A percentile compares a stretch with the other conserved stretches of the same genome.
phyloP scores from a whole-genome alignment of 2,888 invertebrate genomes.

The Drosophila prostipennis region DNA sequence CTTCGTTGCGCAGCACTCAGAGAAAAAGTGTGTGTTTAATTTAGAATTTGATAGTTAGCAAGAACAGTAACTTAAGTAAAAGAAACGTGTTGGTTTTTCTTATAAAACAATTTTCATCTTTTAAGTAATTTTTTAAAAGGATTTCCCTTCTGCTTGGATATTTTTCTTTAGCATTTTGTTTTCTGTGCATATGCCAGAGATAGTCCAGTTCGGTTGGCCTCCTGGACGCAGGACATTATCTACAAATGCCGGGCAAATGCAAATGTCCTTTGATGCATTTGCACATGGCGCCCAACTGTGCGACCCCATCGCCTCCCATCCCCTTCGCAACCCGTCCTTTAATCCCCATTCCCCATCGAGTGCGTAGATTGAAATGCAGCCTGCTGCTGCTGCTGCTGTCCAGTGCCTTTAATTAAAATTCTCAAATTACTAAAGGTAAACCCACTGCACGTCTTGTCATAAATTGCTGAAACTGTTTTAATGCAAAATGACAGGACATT shows the following conservation, averaged over 20 bases:
- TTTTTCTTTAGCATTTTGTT: not conserved
- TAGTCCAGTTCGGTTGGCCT: conserved; percentile 36
- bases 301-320: not conserved
- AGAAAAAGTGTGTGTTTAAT: not conserved
- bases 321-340: not conserved
- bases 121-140: too few species aligned
- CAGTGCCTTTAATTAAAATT: conserved; percentile 72
- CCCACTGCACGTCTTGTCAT: conserved; percentile 47
- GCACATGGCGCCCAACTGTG: conserved; percentile 50
- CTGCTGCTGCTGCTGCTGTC: conserved; percentile 33
- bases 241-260: conserved; percentile 56
- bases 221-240: conserved; percentile 50
- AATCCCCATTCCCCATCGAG: conserved; percentile 3
- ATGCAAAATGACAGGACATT: conserved; percentile 22
- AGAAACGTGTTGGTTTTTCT: too few species aligned
- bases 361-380: conserved; percentile 40
- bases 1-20: conserved; percentile 4
- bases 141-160: too few species aligned
- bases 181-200: conserved; percentile 2
- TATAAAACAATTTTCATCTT: too few species aligned
- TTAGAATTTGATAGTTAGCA: too few species aligned
- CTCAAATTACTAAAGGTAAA: conserved; percentile 69
- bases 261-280: conserved; percentile 58
- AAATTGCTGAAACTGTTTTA: conserved; percentile 57
- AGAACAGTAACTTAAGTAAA: not conserved